phyloP scores from a whole-genome alignment of 30 jellyfish, hydroid and myxozoan species.

The Nemopilema nomurai region DNA sequence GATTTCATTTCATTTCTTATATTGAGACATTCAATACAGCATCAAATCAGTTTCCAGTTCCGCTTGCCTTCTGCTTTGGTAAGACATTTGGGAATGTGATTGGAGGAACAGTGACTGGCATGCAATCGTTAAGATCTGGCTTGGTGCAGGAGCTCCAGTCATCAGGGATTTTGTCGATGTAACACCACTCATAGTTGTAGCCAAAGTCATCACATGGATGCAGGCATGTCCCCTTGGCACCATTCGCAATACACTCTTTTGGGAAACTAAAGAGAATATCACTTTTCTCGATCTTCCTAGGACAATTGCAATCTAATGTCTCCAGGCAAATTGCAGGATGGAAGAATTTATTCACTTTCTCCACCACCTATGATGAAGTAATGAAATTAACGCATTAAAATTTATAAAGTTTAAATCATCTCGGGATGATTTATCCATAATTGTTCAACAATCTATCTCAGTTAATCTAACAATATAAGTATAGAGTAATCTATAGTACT shows the following conservation, averaged over 20 bases:
- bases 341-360: conserved; percentile 12
- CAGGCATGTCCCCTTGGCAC: neutral
- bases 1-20: too few relatives aligned
- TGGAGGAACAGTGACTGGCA: neutral
- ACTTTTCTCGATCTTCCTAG: neutral
- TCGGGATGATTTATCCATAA: too few relatives aligned
- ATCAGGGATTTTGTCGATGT: neutral
- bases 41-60: too few relatives aligned
- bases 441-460: too few relatives aligned
- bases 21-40: too few relatives aligned
- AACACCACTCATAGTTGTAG: conserved; percentile 20
- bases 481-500: too few relatives aligned
- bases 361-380: conserved; percentile 8
- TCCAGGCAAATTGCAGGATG: conserved; percentile 7
- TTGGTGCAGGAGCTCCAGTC: neutral
- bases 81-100: conserved; percentile 15
- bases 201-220: conserved; percentile 15
- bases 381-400: too few relatives aligned
- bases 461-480: too few relatives aligned
- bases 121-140: neutral
- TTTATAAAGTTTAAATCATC: too few relatives aligned
- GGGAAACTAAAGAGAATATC: conserved; percentile 14
- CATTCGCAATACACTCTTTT: neutral
- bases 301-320: conserved; percentile 8
- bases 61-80: too few relatives aligned